Conservation (phyloP, 1,140 invertebrate species). For the Ostrea edulis region DNA sequence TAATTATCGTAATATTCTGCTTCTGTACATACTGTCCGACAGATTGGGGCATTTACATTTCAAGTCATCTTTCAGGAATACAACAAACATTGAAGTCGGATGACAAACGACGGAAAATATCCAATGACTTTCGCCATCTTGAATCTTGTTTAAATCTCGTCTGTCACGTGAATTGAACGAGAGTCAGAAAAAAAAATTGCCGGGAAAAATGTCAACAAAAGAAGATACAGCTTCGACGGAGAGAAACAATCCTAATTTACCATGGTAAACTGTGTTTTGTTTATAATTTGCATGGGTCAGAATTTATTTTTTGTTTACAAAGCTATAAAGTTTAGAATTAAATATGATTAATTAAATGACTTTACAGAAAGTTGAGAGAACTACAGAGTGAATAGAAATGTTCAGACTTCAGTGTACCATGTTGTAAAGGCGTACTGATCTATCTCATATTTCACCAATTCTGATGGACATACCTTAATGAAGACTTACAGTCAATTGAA, state of each 20-base stretch:
- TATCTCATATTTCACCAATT: too few species aligned
- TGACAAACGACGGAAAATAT: slow-evolving; percentile 43
- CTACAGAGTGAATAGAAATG: too few species aligned
- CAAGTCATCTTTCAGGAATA: slow-evolving; percentile 16
- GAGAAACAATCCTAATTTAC: slow-evolving; percentile 61
- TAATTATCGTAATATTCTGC: slow-evolving; percentile 57
- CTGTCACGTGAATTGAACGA: slow-evolving; percentile 53
- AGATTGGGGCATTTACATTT: slow-evolving; percentile 36
- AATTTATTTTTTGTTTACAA: too few species aligned
- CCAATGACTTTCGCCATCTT: slow-evolving; percentile 59
- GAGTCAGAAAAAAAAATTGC: slow-evolving; percentile 47
- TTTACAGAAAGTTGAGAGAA: too few species aligned
- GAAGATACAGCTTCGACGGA: background rate
- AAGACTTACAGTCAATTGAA: too few species aligned
- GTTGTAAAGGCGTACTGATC: too few species aligned
- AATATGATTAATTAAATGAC: too few species aligned
- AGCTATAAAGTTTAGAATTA: too few species aligned
- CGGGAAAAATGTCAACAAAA: slow-evolving; percentile 55
- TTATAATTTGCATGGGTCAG: too few species aligned
- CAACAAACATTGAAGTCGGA: slow-evolving; percentile 27
- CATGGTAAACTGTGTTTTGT: slow-evolving; percentile 55
- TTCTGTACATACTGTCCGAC: slow-evolving; percentile 56
- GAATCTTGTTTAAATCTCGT: slow-evolving; percentile 53
- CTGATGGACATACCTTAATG: too few species aligned
- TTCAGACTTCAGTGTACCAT: too few species aligned